Conservation (phyloP, 2,888 invertebrate species). For the Caenorhabditis zanzibari region DNA sequence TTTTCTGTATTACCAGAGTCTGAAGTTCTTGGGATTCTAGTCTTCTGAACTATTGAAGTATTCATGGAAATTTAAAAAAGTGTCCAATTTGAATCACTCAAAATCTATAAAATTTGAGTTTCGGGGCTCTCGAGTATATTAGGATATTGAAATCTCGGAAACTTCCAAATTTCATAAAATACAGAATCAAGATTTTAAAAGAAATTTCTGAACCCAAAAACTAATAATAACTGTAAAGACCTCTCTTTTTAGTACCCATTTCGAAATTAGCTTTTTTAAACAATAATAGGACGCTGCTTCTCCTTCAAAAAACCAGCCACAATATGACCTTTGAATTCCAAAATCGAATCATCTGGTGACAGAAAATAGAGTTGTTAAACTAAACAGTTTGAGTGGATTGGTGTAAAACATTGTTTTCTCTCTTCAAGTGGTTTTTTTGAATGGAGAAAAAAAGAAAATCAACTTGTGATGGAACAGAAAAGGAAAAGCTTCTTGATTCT, state of each 20-base stretch:
- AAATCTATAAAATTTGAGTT: no score
- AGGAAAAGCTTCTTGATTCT: slow-evolving; percentile 26
- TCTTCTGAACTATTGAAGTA: no score
- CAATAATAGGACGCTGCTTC: neutral
- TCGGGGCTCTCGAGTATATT: no score
- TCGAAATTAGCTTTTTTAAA: neutral
- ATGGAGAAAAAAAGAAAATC: slow-evolving; percentile 1
- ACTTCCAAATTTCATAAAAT: no score
- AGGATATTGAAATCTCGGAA: no score
- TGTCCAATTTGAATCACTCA: no score
- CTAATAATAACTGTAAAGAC: neutral
- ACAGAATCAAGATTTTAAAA: no score
- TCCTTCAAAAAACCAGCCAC: no score
- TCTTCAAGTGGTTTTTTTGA: slow-evolving; percentile 42
- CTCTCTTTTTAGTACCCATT: neutral
- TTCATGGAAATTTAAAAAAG: no score
- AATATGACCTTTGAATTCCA: slow-evolving; percentile 26
- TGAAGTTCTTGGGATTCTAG: no score
- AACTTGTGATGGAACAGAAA: slow-evolving; percentile 20
- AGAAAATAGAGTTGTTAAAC: slow-evolving; percentile 21
- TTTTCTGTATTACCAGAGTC: no score
- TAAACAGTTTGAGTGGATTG: slow-evolving; percentile 24
- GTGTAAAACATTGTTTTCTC: slow-evolving; percentile 48
- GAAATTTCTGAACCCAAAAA: no score
- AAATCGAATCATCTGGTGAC: slow-evolving; percentile 6